Evolutionary conservation across 1,140 invertebrate species (phyloP).

Genomic region (Elymnias hypermnestra): DNA sequence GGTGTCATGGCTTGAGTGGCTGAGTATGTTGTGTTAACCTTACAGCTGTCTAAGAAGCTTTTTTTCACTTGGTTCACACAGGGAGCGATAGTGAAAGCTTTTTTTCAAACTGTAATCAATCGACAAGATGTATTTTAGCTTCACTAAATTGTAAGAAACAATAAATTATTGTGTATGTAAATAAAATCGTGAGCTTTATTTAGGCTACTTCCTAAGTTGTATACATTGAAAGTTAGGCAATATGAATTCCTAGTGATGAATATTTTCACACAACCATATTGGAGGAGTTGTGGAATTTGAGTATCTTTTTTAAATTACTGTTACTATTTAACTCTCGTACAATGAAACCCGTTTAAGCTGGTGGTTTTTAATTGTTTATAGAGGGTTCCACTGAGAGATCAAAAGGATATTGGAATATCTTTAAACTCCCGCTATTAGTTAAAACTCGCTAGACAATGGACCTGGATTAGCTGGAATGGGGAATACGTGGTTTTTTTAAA

Average conservation of each 20-base stretch:
- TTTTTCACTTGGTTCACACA: constrained; percentile 63
- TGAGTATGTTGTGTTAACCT: constrained; percentile 60
- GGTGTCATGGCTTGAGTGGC: constrained; percentile 52
- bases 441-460: too few relatives aligned
- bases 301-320: too few relatives aligned
- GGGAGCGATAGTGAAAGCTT: constrained; percentile 65
- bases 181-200: constrained; percentile 70
- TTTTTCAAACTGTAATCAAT: constrained; percentile 72
- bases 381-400: too few relatives aligned
- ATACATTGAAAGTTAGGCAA: constrained; percentile 22
- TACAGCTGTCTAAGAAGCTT: constrained; percentile 60
- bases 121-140: constrained; percentile 72
- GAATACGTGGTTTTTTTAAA: too few relatives aligned
- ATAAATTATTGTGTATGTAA: constrained; percentile 77
- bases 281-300: too few relatives aligned
- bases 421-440: too few relatives aligned
- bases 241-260: too few relatives aligned
- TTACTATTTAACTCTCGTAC: too few relatives aligned
- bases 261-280: constrained; percentile 5
- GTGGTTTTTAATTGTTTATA: too few relatives aligned
- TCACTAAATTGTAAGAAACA: constrained; percentile 76
- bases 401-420: too few relatives aligned
- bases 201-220: constrained; percentile 45
- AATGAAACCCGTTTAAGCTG: too few relatives aligned
- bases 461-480: too few relatives aligned